phyloP scores from a whole-genome alignment of 35 echinoderm and acorn worm species.

The Holothuria glaberrima region DNA sequence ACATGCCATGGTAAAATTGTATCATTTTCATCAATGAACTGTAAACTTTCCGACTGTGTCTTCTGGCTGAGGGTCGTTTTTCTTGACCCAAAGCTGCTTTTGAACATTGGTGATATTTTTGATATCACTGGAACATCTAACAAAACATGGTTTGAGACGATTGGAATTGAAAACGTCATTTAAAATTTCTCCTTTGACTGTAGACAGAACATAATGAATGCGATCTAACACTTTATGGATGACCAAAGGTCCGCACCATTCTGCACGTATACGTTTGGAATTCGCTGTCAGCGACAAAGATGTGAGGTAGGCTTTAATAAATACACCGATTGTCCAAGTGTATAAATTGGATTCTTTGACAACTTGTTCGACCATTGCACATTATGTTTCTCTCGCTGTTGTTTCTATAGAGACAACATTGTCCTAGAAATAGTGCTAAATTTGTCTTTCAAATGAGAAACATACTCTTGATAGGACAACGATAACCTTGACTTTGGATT shows the following conservation, averaged over 20 bases:
- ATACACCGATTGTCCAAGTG: conserved; percentile 45
- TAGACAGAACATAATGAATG: too few species aligned
- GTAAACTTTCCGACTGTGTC: conserved; percentile 30
- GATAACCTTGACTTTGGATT: conserved; percentile 54
- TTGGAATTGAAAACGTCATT: too few species aligned
- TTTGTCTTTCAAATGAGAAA: conserved; percentile 55
- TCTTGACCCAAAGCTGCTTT: too few species aligned
- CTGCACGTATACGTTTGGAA: conserved; percentile 62
- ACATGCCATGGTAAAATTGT: too few species aligned
- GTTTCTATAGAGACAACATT: conserved; percentile 63
- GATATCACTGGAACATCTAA: too few species aligned
- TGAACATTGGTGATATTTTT: too few species aligned
- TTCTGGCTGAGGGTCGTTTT: conserved; percentile 24
- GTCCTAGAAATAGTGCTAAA: conserved; percentile 53
- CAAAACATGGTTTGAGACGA: too few species aligned
- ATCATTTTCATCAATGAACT: too few species aligned
- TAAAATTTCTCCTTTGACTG: too few species aligned
- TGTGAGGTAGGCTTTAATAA: conserved; percentile 58
- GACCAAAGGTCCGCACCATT: too few species aligned
- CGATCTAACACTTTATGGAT: too few species aligned
- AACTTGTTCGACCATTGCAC: conserved; percentile 38
- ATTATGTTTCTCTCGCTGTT: conserved; percentile 54
- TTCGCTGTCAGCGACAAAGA: conserved; percentile 66
- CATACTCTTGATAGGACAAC: conserved; percentile 50
- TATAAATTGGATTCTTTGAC: conserved; percentile 69